phyloP scores from a whole-genome alignment of 2,797 vertebrate genomes.

The Platyrinchus mystaceus region DNA sequence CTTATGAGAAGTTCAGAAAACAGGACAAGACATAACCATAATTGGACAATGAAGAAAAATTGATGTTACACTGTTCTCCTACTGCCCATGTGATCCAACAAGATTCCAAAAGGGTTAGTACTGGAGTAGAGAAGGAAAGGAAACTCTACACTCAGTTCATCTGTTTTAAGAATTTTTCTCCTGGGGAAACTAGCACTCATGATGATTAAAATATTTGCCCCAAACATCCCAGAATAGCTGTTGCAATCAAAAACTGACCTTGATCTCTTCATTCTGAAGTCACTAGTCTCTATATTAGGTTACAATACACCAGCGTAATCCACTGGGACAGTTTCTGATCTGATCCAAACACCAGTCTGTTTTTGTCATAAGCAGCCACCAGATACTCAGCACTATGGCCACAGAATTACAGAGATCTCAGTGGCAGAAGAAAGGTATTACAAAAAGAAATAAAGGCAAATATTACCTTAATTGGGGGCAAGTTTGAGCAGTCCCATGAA shows the following conservation, averaged over 20 bases:
- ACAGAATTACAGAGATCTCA: background rate
- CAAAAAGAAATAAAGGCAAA: background rate
- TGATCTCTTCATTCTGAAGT: background rate
- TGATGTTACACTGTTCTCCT: background rate
- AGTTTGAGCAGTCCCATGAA: background rate
- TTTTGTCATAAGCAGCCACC: background rate
- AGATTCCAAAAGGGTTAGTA: fast-evolving
- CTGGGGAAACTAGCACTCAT: background rate
- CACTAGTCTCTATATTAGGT: background rate
- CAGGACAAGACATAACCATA: background rate
- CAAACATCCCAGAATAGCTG: background rate
- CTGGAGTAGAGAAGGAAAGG: background rate
- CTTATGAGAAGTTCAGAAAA: background rate
- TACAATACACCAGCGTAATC: background rate
- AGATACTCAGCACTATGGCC: background rate
- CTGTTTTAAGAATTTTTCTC: background rate
- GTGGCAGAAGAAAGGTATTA: background rate
- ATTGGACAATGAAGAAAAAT: background rate
- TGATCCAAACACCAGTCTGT: background rate
- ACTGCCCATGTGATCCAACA: background rate
- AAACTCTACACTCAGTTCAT: background rate
- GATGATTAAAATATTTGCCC: background rate
- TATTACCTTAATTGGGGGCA: background rate
- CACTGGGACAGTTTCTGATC: fast-evolving
- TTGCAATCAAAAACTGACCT: background rate